These are phyloP conservation scores for Pseudotriccus pelzelni DNA, from an alignment of 2,797 vertebrate species.

Conservation along the genomic window DNA sequence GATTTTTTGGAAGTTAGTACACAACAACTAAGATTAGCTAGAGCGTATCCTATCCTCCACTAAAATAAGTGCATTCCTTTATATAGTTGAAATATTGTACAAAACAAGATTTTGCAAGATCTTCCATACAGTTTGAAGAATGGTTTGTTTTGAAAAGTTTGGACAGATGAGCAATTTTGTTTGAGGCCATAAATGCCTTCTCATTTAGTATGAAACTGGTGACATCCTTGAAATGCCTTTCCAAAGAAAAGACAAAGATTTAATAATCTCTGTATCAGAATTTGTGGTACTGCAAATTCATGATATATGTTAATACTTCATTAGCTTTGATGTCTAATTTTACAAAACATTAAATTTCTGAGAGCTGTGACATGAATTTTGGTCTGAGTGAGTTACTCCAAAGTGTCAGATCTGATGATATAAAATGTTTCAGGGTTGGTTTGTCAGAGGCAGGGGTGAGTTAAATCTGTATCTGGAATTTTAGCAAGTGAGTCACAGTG, in stretches of 20 bases:
- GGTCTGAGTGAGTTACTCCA: not conserved
- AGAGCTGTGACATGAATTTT: not conserved
- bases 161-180: not conserved
- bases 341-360: not conserved
- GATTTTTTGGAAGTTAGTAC: not conserved
- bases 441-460: not conserved
- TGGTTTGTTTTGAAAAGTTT: not conserved
- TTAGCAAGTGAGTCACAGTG: not conserved
- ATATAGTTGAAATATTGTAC: not conserved
- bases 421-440: not conserved
- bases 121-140: not conserved
- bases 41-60: not conserved
- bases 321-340: not conserved
- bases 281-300: not conserved
- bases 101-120: not conserved
- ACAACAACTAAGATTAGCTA: not conserved
- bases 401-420: not conserved
- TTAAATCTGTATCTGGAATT: not conserved
- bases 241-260: not conserved
- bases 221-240: not conserved
- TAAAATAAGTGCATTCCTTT: not conserved
- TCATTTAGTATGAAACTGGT: not conserved
- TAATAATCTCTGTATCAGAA: not conserved
- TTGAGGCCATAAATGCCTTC: not conserved
- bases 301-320: not conserved